phyloP scores from a whole-genome alignment of 2,888 invertebrate species.

The Lordiphosa andalusiaca region DNA sequence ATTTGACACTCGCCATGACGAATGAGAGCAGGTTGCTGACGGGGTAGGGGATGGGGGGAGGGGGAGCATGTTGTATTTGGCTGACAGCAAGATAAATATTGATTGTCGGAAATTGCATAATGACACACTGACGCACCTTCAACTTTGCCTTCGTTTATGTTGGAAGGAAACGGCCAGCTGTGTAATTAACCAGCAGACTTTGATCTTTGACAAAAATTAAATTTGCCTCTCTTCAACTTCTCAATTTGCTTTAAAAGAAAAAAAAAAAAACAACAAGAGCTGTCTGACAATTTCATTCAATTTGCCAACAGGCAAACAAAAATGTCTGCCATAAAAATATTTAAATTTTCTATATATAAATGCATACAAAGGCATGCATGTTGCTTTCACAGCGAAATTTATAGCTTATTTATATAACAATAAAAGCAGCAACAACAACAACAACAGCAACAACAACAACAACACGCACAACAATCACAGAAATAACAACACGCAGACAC shows the following conservation, averaged over 20 bases:
- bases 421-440: conserved; percentile 47
- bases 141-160: neutral
- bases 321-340: conserved; percentile 45
- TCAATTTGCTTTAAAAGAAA: conserved; percentile 17
- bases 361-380: conserved; percentile 20
- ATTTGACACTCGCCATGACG: conserved; percentile 40
- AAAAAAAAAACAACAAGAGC: too few species aligned
- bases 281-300: conserved; percentile 42
- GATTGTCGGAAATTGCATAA: too few species aligned
- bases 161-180: conserved; percentile 2
- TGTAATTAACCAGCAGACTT: conserved; percentile 4
- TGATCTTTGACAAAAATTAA: conserved; percentile 4
- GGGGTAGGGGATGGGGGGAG: neutral
- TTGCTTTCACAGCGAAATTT: conserved; percentile 63
- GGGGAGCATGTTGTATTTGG: too few species aligned
- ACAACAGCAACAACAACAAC: conserved; percentile 37
- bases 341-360: conserved; percentile 34
- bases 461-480: conserved; percentile 48
- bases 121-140: conserved; percentile 4
- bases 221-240: neutral
- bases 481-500: conserved; percentile 62
- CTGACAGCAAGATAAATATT: too few species aligned
- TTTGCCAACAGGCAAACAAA: conserved; percentile 37
- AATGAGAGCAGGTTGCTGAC: conserved; percentile 16
- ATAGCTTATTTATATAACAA: conserved; percentile 74